These are phyloP conservation scores for Lacerta bilineata DNA, from an alignment of 2,797 vertebrate genomes.

Conservation along the genomic window DNA sequence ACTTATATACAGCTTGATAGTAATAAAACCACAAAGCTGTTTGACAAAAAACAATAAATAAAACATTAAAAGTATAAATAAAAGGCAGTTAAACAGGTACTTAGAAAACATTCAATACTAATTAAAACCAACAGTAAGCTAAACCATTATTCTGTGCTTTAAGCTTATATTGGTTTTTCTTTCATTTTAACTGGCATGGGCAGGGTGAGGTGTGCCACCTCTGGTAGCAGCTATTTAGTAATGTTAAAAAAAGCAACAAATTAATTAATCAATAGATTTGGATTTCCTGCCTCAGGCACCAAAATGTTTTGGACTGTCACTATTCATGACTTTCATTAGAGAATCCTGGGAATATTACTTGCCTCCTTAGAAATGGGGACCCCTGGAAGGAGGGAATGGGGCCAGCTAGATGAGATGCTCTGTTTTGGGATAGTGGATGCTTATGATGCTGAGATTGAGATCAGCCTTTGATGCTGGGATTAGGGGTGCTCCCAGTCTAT, in stretches of 20 bases:
- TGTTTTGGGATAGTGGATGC: not conserved
- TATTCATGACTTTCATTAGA: not conserved
- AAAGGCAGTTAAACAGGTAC: no score
- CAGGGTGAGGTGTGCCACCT: not conserved
- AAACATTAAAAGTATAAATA: no score
- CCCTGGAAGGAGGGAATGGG: not conserved
- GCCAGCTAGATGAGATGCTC: not conserved
- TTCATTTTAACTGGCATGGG: not conserved
- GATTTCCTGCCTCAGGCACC: not conserved
- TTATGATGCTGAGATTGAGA: not conserved
- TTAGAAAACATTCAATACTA: no score
- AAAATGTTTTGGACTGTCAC: not conserved
- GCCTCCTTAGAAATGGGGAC: not conserved
- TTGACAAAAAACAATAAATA: no score
- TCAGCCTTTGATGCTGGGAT: not conserved
- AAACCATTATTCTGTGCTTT: not conserved
- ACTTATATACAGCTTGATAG: no score
- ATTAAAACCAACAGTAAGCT: not conserved
- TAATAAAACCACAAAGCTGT: no score
- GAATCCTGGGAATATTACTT: not conserved
- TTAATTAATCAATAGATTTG: not conserved
- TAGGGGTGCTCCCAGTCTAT: no score
- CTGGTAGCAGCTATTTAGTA: not conserved
- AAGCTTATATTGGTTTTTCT: not conserved
- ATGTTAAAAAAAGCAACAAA: not conserved